phyloP scores from a whole-genome alignment of 2,113 vertebrate genomes.

The Pygoscelis adeliae region DNA sequence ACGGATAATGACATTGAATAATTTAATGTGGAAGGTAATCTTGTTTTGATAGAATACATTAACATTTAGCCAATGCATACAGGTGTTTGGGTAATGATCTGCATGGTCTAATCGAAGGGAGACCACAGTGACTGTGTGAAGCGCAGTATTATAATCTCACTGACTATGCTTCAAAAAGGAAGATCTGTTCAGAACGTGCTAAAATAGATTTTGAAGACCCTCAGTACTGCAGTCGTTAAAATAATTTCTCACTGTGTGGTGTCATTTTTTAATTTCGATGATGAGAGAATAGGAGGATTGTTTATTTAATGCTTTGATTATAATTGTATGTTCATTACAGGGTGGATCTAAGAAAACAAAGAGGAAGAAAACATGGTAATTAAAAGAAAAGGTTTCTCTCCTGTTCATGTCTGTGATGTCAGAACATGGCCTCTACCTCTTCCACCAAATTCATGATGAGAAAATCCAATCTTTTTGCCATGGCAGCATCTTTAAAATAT shows the following conservation, averaged over 20 bases:
- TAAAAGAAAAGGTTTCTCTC: background rate
- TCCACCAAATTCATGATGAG: background rate
- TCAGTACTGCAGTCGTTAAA: background rate
- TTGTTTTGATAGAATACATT: constrained; percentile 76
- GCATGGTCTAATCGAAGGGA: background rate
- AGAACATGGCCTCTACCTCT: background rate
- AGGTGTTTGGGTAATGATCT: constrained; percentile 61
- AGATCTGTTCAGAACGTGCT: background rate
- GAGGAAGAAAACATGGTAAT: background rate
- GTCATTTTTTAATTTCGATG: background rate
- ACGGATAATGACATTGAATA: constrained; percentile 72
- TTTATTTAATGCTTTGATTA: background rate
- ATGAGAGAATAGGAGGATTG: background rate
- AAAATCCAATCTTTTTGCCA: background rate
- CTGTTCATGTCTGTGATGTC: background rate
- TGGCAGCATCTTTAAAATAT: background rate
- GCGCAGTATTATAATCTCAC: background rate
- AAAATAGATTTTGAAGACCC: constrained; percentile 2
- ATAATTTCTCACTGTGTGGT: background rate
- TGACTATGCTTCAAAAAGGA: background rate
- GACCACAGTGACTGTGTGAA: background rate
- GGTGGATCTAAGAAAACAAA: background rate
- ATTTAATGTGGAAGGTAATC: constrained; percentile 75
- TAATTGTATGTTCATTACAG: background rate
- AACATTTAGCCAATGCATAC: constrained; percentile 69